Evolutionary conservation across 2,888 invertebrate genomes (phyloP).

Genomic region (Chloromyia formosa): DNA sequence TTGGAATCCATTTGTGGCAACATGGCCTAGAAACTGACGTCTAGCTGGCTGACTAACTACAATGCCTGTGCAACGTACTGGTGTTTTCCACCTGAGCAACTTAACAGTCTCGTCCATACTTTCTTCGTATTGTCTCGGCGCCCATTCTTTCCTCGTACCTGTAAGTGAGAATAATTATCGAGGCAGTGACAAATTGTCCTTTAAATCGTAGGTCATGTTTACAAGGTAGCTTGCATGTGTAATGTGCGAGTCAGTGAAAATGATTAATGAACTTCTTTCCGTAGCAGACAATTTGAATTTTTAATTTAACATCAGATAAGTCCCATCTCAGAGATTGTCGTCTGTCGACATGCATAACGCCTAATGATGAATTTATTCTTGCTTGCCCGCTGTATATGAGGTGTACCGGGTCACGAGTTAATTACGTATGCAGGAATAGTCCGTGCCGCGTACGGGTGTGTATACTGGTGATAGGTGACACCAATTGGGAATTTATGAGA

Average conservation of each 20-base stretch:
- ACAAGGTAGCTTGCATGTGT: slow-evolving; percentile 42
- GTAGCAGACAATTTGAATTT: slow-evolving; percentile 39
- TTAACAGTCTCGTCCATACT: slow-evolving; percentile 2
- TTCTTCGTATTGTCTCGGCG: neutral
- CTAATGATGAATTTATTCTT: slow-evolving; percentile 33
- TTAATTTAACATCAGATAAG: slow-evolving; percentile 37
- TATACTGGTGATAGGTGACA: neutral
- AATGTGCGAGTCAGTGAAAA: slow-evolving; percentile 29
- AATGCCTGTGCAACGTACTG: too few species aligned
- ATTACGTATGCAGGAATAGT: slow-evolving; percentile 32
- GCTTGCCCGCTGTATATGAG: neutral
- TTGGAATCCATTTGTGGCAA: slow-evolving; percentile 7
- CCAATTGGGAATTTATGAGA: slow-evolving; percentile 6
- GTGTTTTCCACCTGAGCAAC: neutral
- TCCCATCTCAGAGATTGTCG: slow-evolving; percentile 14
- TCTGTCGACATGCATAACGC: slow-evolving; percentile 33
- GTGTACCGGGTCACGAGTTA: slow-evolving; percentile 10
- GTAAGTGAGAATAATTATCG: slow-evolving; percentile 40
- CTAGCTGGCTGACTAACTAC: neutral
- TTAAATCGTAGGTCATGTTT: slow-evolving; percentile 42
- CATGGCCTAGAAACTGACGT: neutral
- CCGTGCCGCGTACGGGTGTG: neutral
- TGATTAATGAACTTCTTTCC: slow-evolving; percentile 35
- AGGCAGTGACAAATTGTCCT: slow-evolving; percentile 44
- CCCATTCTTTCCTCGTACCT: neutral